A percentile compares a stretch with the other conserved stretches of the same genome.
Evolutionary conservation across 2,888 invertebrate species (phyloP).

Genomic region (Allolobophora icterica): DNA sequence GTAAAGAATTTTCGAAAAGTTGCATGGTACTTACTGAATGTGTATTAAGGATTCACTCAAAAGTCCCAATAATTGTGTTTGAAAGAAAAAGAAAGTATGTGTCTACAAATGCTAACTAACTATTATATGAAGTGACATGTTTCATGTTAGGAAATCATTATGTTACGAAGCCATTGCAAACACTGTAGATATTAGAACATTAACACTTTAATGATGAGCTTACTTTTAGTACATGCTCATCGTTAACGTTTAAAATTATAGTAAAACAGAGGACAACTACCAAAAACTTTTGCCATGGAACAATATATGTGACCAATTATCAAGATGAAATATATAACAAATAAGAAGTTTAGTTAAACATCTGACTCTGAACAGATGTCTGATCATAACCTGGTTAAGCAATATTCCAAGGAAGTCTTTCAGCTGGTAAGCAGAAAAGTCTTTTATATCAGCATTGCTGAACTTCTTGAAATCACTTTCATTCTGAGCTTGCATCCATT

Average conservation of each 20-base stretch:
- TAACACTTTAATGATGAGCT: background rate
- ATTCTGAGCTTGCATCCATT: conserved; percentile 68
- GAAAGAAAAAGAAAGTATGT: background rate
- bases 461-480: conserved; percentile 64
- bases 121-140: background rate
- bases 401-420: conserved; percentile 76
- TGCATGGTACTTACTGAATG: background rate
- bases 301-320: background rate
- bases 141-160: background rate
- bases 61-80: background rate
- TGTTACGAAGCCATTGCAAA: too few species aligned
- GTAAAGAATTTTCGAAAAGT: background rate
- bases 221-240: too few species aligned
- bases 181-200: conserved; percentile 35
- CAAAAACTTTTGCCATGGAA: too few species aligned
- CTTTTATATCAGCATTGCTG: conserved; percentile 68
- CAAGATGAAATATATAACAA: background rate
- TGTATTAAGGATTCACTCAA: background rate
- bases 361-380: background rate
- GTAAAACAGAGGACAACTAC: too few species aligned
- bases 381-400: conserved; percentile 65
- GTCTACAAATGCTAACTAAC: background rate
- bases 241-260: too few species aligned
- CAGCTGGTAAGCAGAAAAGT: conserved; percentile 73
- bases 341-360: background rate